Evolutionary conservation across 2,888 invertebrate species (phyloP).

Genomic region (Mellilla xanthometata): DNA sequence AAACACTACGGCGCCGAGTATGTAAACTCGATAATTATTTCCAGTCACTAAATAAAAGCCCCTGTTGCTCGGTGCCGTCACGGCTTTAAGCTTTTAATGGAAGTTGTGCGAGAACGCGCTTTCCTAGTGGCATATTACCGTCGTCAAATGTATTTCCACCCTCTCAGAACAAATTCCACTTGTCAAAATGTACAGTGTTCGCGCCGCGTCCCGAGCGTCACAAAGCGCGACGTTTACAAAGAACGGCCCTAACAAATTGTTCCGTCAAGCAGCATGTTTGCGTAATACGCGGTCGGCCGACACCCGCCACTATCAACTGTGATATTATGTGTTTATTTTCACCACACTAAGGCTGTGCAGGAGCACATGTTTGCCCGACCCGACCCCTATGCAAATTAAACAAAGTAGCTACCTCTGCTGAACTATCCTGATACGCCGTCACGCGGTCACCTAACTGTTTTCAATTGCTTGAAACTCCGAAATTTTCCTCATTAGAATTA

Average conservation of each 20-base stretch:
- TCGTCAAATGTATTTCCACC: constrained; percentile 48
- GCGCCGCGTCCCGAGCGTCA: constrained; percentile 69
- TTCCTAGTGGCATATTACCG: constrained; percentile 37
- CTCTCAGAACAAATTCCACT: constrained; percentile 70
- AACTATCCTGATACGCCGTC: constrained; percentile 24
- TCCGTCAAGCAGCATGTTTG: constrained; percentile 65
- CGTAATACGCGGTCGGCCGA: constrained; percentile 57
- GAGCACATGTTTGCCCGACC: constrained; percentile 19
- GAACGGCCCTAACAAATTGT: constrained; percentile 74
- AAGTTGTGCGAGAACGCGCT: constrained; percentile 35
- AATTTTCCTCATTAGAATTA: constrained; percentile 56
- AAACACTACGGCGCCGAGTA: neutral
- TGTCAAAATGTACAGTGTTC: constrained; percentile 78
- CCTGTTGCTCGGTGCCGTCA: neutral
- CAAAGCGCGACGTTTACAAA: constrained; percentile 75
- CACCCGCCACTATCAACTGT: constrained; percentile 54
- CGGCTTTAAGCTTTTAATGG: constrained; percentile 28
- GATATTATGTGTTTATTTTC: constrained; percentile 49
- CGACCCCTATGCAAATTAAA: constrained; percentile 26
- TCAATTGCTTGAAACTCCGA: constrained; percentile 41
- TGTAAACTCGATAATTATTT: neutral
- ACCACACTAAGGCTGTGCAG: constrained; percentile 30
- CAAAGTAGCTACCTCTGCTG: constrained; percentile 19
- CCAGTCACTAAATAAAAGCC: neutral
- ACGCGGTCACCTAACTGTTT: constrained; percentile 40